Evolutionary conservation across 2,113 vertebrate genomes (phyloP).

Genomic region (Empidonax alnorum): DNA sequence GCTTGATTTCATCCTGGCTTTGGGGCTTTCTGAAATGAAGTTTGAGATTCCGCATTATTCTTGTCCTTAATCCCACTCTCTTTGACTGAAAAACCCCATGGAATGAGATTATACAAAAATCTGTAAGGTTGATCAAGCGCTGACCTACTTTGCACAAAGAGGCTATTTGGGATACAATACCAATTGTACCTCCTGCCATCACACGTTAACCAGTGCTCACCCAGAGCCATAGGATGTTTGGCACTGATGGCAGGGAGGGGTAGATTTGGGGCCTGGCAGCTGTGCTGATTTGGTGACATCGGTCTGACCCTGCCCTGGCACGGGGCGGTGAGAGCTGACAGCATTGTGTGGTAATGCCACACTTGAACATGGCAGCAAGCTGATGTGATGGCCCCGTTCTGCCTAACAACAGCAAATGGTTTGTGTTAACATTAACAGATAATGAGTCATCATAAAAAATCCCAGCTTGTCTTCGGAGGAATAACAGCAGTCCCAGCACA

Average conservation of each 20-base stretch:
- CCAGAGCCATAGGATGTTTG: neutral
- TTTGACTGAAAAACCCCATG: conserved; percentile 49
- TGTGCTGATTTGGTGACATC: accelerated
- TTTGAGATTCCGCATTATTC: conserved; percentile 3
- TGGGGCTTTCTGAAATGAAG: conserved; percentile 30
- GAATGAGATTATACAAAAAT: conserved; percentile 64
- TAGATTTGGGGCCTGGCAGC: neutral
- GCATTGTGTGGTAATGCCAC: neutral
- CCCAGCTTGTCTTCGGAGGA: neutral
- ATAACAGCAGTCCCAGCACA: conserved; percentile 17
- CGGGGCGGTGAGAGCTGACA: neutral
- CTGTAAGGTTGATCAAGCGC: conserved; percentile 53
- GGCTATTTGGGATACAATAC: conserved; percentile 27
- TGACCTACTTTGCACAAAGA: conserved; percentile 68
- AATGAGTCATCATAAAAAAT: conserved; percentile 57
- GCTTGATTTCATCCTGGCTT: neutral
- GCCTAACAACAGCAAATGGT: conserved; percentile 43
- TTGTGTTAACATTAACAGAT: conserved; percentile 48
- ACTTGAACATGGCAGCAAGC: neutral
- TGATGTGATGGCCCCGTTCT: conserved; percentile 29
- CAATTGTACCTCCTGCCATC: neutral
- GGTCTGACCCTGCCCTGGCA: neutral
- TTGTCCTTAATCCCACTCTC: conserved; percentile 40
- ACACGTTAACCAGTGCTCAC: neutral
- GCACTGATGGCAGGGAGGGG: neutral